These are phyloP conservation scores for Rattus rattus DNA, from an alignment of 2,113 vertebrate genomes.

Conservation along the genomic window DNA sequence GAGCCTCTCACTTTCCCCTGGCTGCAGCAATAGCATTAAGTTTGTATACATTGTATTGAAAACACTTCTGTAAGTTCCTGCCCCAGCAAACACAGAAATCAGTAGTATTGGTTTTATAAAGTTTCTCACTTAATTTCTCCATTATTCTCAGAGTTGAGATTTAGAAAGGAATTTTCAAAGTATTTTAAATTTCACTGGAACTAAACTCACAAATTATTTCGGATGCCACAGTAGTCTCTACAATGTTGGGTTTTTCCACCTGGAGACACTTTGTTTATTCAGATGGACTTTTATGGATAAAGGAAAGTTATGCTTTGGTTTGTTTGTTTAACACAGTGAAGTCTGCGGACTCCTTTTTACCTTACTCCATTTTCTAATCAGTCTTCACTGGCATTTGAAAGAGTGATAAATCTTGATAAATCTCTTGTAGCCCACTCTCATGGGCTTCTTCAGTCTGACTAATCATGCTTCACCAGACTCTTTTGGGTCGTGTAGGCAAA, in stretches of 20 bases:
- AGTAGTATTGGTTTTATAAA: not conserved
- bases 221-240: not conserved
- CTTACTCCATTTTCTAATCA: slow-evolving; percentile 44
- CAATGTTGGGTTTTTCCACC: not conserved
- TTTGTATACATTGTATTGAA: not conserved
- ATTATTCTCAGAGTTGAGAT: slow-evolving; percentile 48
- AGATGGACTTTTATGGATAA: not conserved
- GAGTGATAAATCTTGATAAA: not conserved
- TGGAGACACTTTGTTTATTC: not conserved
- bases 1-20: not conserved
- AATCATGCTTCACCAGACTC: not conserved
- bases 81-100: not conserved
- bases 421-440: slow-evolving; percentile 19
- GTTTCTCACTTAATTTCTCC: slow-evolving; percentile 27
- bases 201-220: slow-evolving; percentile 60
- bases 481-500: not conserved
- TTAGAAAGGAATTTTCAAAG: slow-evolving; percentile 46
- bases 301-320: not conserved
- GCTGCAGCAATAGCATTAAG: not conserved
- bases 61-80: not conserved
- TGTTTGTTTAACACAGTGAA: not conserved
- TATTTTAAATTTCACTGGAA: slow-evolving; percentile 46
- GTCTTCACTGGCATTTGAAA: slow-evolving; percentile 50
- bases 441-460: not conserved
- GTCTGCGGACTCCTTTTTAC: not conserved